Evolutionary conservation across 2,888 invertebrate species (phyloP), one percentile per base, ranked within the genome.

Genomic region (Odontomyia ornata): DNA sequence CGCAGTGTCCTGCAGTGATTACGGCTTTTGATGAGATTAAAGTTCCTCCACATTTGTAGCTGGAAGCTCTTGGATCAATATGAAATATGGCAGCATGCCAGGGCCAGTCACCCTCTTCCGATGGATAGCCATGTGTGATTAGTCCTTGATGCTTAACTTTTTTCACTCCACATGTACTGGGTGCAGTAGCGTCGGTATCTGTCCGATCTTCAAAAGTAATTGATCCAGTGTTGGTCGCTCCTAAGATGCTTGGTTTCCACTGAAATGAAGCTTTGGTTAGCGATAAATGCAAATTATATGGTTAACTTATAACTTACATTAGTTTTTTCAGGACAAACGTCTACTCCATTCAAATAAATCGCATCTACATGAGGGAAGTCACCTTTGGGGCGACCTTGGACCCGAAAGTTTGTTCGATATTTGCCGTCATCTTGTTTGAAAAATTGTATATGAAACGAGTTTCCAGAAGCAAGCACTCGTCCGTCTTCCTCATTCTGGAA

Each of bases 81-180:
- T 78, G 73, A 72, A 85, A 86, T 25, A 88, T 76, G 0, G 87
- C 88, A 0, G 81, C 83, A 80, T 88, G 88, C 87, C 88, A 88
- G 0, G 88, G 87, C 87, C 87, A 88, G 78, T 87, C 87, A 0
- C 87, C 87, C 4, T 85, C 83, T 57, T 85, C 84, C 0, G 86
- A 84, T 0, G 82, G 80, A 7, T 80, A 78, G 0, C 87, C 87
- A 46, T 83, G 83, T 0, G 86, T 85, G 30, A 88, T 86, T 13
- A 87, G 79, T 57, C 76, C 79, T 76, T 80, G 75, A 52, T 80
- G 80, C 11, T 75, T 15, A n/a, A 79, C 77, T 30, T 62, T 43
- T 15, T 78, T 46, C 25, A 21, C 52, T 13, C 80, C 80, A 60
- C 80, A 80, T 15, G 46, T 15, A 21, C 57, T 73, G 2, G n/a